Percentiles rank a stretch among this genome's conserved stretches.
Evolutionary conservation across 2,888 invertebrate genomes (phyloP).

Genomic region (Suillia variegata): DNA sequence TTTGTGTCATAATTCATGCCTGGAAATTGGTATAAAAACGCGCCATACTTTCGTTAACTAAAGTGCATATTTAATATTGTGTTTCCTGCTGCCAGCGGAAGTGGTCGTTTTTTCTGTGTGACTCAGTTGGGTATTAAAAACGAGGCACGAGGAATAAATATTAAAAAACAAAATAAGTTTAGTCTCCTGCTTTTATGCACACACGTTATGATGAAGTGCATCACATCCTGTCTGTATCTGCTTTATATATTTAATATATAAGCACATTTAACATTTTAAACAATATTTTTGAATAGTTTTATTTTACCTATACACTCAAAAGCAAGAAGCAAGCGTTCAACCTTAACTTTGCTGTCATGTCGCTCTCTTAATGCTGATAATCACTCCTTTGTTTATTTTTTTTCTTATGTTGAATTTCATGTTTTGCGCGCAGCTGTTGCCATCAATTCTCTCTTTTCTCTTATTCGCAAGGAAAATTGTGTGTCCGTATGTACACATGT

Average conservation of each 20-base stretch:
- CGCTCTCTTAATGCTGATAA: background rate
- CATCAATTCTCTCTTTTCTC: background rate
- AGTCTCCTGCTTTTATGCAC: background rate
- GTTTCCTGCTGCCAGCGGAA: too few species aligned
- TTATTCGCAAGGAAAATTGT: background rate
- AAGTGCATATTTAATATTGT: too few species aligned
- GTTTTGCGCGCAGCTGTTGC: background rate
- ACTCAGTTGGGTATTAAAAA: too few species aligned
- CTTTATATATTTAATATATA: too few species aligned
- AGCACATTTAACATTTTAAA: too few species aligned
- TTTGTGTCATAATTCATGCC: too few species aligned
- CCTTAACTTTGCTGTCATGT: background rate
- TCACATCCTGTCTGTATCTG: background rate
- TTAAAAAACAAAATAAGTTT: background rate
- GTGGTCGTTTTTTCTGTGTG: too few species aligned
- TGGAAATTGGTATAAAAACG: too few species aligned
- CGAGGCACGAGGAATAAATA: too few species aligned
- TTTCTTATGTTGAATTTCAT: background rate
- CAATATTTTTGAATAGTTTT: too few species aligned
- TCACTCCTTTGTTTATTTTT: background rate
- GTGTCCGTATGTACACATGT: background rate
- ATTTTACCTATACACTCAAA: background rate
- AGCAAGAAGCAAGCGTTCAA: too few species aligned
- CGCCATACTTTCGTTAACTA: too few species aligned
- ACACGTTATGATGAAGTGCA: background rate